phyloP scores from a whole-genome alignment of 2,888 invertebrate species.

The Odontocerum albicorne region DNA sequence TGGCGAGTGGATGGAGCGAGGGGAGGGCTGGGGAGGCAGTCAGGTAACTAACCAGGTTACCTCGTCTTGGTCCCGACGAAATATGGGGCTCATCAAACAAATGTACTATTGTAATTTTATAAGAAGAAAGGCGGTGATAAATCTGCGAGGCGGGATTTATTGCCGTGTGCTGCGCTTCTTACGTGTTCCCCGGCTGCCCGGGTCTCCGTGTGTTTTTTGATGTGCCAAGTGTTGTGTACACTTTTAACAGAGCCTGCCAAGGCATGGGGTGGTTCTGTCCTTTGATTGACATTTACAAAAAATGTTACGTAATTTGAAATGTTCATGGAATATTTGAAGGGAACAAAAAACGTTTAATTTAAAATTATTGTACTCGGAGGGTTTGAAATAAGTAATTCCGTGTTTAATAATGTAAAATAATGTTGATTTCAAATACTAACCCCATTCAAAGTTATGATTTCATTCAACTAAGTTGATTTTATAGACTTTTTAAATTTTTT shows the following conservation, averaged over 20 bases:
- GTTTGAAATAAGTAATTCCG: too few relatives aligned
- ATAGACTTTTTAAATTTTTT: too few relatives aligned
- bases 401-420: too few relatives aligned
- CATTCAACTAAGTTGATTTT: too few relatives aligned
- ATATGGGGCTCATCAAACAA: slow-evolving; percentile 22
- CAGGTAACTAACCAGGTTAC: slow-evolving; percentile 16
- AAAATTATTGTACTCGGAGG: too few relatives aligned
- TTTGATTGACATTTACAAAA: too few relatives aligned
- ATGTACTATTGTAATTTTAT: slow-evolving; percentile 23
- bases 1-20: slow-evolving; percentile 1
- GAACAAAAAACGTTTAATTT: too few relatives aligned
- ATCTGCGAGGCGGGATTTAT: slow-evolving; percentile 10
- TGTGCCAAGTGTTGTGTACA: background rate
- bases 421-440: too few relatives aligned
- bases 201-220: slow-evolving; percentile 10
- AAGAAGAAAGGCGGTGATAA: slow-evolving; percentile 15
- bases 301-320: too few relatives aligned
- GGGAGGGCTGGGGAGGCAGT: too few relatives aligned
- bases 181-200: slow-evolving; percentile 16
- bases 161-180: background rate
- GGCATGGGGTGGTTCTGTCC: background rate
- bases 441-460: too few relatives aligned
- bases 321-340: too few relatives aligned
- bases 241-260: background rate
- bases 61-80: slow-evolving; percentile 11